Evolutionary conservation across 2,888 invertebrate genomes (phyloP).

Genomic region (Agrilus cyanescens): DNA sequence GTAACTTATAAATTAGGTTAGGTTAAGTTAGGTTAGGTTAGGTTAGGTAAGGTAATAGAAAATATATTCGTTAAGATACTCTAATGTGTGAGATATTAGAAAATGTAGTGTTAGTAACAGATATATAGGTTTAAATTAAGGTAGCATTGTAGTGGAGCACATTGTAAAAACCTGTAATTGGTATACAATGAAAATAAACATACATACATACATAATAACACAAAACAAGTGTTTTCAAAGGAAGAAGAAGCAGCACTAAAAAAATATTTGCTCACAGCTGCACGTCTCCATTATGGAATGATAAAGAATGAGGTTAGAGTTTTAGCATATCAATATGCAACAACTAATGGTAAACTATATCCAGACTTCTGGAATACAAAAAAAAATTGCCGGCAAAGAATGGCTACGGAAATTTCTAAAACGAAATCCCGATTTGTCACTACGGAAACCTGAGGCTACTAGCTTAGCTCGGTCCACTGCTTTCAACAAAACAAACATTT

Average conservation of each 20-base stretch:
- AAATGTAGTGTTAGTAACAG: too few relatives aligned
- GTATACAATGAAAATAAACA: too few relatives aligned
- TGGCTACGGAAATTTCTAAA: conserved; percentile 13
- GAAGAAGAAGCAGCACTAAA: conserved; percentile 1
- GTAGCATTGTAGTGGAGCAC: too few relatives aligned
- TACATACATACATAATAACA: too few relatives aligned
- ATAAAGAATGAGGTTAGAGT: conserved; percentile 7
- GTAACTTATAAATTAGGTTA: too few relatives aligned
- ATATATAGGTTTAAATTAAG: too few relatives aligned
- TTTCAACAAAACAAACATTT: conserved; percentile 20
- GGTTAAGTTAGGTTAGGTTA: too few relatives aligned
- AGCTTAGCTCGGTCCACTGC: conserved; percentile 20
- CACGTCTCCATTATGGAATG: conserved; percentile 15
- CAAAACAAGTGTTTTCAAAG: conserved; percentile 1
- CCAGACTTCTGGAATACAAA: conserved; percentile 13
- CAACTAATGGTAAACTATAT: conserved; percentile 16
- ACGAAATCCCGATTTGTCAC: conserved; percentile 14
- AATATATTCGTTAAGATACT: too few relatives aligned
- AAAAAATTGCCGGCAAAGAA: conserved; percentile 12
- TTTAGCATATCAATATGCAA: conserved; percentile 14
- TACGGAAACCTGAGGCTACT: conserved; percentile 22
- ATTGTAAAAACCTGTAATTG: too few relatives aligned
- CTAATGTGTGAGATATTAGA: too few relatives aligned
- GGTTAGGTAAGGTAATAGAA: too few relatives aligned
- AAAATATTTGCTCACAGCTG: conserved; percentile 2